A percentile compares a stretch with the other conserved stretches of the same genome.
phyloP scores from a whole-genome alignment of 1,140 invertebrate species.

The Pseudoatta argentina region DNA sequence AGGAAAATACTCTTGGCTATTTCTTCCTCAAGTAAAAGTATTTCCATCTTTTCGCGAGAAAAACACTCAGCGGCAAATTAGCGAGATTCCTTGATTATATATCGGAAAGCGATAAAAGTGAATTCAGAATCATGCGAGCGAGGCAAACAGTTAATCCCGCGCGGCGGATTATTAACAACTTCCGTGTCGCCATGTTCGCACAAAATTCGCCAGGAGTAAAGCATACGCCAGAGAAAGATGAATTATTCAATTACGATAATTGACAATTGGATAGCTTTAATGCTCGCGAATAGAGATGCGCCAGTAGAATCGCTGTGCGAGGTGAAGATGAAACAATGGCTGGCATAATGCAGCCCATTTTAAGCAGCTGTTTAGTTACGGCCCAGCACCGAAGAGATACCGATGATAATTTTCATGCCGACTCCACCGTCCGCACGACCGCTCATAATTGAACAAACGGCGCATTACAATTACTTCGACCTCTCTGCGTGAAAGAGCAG shows the following conservation, averaged over 20 bases:
- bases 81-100: neutral
- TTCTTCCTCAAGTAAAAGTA: conserved; percentile 52
- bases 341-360: conserved; percentile 17
- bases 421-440: neutral
- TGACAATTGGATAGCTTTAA: conserved; percentile 25
- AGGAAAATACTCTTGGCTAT: neutral
- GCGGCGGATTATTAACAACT: conserved; percentile 1
- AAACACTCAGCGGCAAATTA: neutral
- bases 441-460: conserved; percentile 60
- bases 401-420: conserved; percentile 63
- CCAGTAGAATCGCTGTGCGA: conserved; percentile 4
- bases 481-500: conserved; percentile 38
- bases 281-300: conserved; percentile 11
- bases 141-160: neutral
- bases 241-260: conserved; percentile 55
- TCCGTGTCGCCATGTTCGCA: neutral
- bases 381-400: conserved; percentile 70
- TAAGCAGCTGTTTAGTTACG: conserved; percentile 73
- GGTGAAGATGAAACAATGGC: conserved; percentile 16
- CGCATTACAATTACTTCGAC: conserved; percentile 31
- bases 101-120: neutral
- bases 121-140: neutral
- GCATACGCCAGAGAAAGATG: conserved; percentile 5
- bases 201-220: conserved; percentile 2
- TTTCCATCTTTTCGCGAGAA: conserved; percentile 49